These are phyloP conservation scores for Drosophila asahinai DNA, from an alignment of 1,140 invertebrate species.

Conservation along the genomic window DNA sequence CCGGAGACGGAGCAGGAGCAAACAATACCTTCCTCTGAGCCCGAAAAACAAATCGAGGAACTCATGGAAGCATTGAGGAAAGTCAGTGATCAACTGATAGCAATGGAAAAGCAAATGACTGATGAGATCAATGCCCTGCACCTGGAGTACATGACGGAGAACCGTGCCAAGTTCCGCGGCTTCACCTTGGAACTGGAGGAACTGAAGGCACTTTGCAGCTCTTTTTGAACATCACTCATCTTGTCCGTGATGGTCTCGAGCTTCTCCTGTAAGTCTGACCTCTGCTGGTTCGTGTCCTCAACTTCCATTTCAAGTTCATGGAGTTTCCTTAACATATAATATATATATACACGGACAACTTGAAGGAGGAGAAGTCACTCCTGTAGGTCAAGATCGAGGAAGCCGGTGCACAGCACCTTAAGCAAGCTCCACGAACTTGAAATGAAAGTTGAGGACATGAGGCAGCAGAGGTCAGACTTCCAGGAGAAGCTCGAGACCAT, in stretches of 20 bases:
- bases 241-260: no score
- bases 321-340: no score
- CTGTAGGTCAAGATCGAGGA: constrained; percentile 9
- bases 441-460: neutral
- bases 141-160: constrained; percentile 43
- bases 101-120: constrained; percentile 15
- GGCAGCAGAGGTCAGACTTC: no score
- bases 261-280: no score
- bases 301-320: no score
- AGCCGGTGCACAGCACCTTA: neutral
- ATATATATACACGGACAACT: no score
- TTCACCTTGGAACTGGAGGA: constrained; percentile 54
- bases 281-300: neutral
- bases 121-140: constrained; percentile 30
- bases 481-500: no score
- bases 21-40: neutral
- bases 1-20: no score
- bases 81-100: constrained; percentile 2
- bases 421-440: neutral
- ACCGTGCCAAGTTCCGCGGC: constrained; percentile 31
- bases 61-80: neutral
- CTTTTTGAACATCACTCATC: no score
- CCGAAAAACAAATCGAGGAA: no score
- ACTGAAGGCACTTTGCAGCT: no score
- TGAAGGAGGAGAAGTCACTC: no score